Base-by-base conservation (phyloP, 2,888 invertebrate species). In the Blomia tropicalis region DNA sequence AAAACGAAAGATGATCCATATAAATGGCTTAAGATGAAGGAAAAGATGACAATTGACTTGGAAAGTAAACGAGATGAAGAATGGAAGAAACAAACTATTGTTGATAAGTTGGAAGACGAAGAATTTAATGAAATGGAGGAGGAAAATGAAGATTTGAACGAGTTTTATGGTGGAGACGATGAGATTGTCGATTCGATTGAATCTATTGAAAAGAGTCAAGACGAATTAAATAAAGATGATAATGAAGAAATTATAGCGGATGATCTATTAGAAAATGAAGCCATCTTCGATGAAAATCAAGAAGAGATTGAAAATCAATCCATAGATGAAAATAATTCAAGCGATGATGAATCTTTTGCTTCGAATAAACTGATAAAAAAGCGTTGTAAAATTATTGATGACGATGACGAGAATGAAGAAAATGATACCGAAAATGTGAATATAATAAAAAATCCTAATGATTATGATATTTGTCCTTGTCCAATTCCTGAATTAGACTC, bases 41-140 rank as follows among this genome's bases (percentile, higher is more conserved):
- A 56, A 25, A 31, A 56, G 11, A 56, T 56, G 56, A 3, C 29
- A 2, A 36, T 36, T 56, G 56, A 56, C 14, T 29, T 56, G 56
- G 56, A 56, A 31, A 2, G 29, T n/a, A 56, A 56, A 22, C 17
- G 56, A 56, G 29, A 56, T 36, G 25, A 27, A 25, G 56, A 56
- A 36, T 56, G 56, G 56, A 25, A 56, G 11, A 23, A 30, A 19
- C 25, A 56, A 22, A 31, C 17, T 31, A 19, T 56, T 23, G 30
- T n/a, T 1, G 27, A 60, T 22, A 25, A 23, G 23, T 23, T 44
- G 4, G 53, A 56, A 7, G 31, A 60, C 11, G 47, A 60, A 60
- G 60, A 56, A 2, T 53, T 36, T 30, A 32, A 61, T n/a, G 5
- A 17, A 1, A 30, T 2, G 19, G 3, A 14, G 29, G 56, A 27